A percentile compares a stretch with the other conserved stretches of the same genome.
Evolutionary conservation across 2,113 vertebrate genomes (phyloP).

Genomic region (Plotosus lineatus): DNA sequence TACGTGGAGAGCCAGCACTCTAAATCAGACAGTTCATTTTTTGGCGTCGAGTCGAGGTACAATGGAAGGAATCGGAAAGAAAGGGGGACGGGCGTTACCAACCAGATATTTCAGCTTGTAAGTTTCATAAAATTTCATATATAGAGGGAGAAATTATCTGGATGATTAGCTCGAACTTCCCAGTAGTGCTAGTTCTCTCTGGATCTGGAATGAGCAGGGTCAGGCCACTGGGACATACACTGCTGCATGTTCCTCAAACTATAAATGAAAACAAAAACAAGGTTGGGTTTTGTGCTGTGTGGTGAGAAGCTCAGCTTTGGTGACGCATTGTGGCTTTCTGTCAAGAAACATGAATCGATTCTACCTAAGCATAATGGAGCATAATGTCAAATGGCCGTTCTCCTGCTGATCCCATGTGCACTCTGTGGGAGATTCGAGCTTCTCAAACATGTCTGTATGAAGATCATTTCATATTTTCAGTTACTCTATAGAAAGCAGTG

Average conservation of each 20-base stretch:
- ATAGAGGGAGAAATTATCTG: slow-evolving; percentile 42
- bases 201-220: slow-evolving; percentile 40
- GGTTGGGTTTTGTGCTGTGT: neutral
- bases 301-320: neutral
- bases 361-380: neutral
- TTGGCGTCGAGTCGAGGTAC: slow-evolving; percentile 82
- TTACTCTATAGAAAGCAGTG: neutral
- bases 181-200: slow-evolving; percentile 40
- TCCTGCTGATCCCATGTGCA: neutral
- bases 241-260: slow-evolving; percentile 28
- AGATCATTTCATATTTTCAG: neutral
- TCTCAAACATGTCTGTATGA: neutral
- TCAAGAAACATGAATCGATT: neutral
- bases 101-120: slow-evolving; percentile 86
- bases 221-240: slow-evolving; percentile 50
- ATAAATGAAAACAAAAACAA: slow-evolving; percentile 1
- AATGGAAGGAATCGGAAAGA: slow-evolving; percentile 57
- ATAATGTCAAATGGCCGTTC: neutral
- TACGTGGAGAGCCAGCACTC: slow-evolving; percentile 86
- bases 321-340: neutral
- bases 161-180: slow-evolving; percentile 48
- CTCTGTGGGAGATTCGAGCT: neutral
- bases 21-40: slow-evolving; percentile 89
- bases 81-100: slow-evolving; percentile 79
- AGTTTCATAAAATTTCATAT: slow-evolving; percentile 78